Base-by-base conservation (phyloP, 64 coral and sea anemone species). In the Pocillopora verrucosa region DNA sequence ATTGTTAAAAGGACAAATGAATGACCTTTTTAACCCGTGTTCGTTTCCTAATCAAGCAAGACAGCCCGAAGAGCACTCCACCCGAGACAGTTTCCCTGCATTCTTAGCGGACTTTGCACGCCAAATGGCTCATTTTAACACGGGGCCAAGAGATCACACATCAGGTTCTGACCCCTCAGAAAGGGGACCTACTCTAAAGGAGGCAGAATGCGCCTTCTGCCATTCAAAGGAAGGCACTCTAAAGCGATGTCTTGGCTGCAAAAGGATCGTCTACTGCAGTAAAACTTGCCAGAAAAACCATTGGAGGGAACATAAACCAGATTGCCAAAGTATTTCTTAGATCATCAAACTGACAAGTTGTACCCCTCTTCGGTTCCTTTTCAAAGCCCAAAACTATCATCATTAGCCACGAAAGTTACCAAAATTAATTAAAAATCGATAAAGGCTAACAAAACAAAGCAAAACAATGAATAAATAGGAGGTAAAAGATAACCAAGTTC, bases 241-340 rank as follows among this genome's bases (percentile, higher is more conserved):
- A 20, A 90, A 90, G 68, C 82, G 58, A 90, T 90, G 88, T 25
- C 36, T 74, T 26, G 88, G 88, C 0, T 90, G 88, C 24, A 90
- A 82, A 34, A 65, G 65, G 64, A 79, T 83, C n/a, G 75, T 72
- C 16, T 90, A 90, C 59, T 90, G 89, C 58, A 60, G 70, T 41
- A 80, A 38, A 61, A 58, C 56, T 60, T 90, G 89, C 76, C 89
- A 90, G 69, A 90, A 60, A 17, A 24, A 45, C 2, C 65, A 84
- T 58, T 90, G 89, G 89, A 83, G 60, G n/a, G 34, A 84, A 16
- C 89, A 90, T 70, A 90, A 83, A 59, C 7, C 79, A 24, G 68
- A 83, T 2, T 90, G 89, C 64, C 73, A 59, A 82, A 19, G 17
- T 51, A 10, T 51, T 7, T 51, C 41, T 51, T 51, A 51, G 41